Evolutionary conservation across 2,113 vertebrate species (phyloP), one percentile per base, ranked within the genome.

Genomic region (Chloropsis hardwickii): DNA sequence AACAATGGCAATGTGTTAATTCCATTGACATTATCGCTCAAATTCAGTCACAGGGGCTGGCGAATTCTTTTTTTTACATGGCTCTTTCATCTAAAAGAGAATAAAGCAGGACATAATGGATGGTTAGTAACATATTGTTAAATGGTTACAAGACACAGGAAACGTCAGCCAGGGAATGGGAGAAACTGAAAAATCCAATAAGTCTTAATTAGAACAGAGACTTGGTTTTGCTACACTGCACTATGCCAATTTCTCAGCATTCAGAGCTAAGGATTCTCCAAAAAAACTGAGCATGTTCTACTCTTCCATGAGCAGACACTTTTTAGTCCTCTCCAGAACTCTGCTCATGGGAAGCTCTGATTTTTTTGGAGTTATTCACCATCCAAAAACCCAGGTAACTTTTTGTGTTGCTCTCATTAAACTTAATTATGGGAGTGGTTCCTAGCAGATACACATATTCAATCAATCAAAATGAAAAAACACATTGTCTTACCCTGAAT

Each of bases 41-140:
- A 96, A 95, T 89, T 82, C 93, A 91, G 84, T 89, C 93, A 88
- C 88, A 87, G 78, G 90, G 66, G 58, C 90, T 62, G 87, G 81
- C 0, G 9, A 90, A 70, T 50, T 50, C 74, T 82, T 56, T 86
- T 90, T 91, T 93, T 92, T 78, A 88, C 77, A 73, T 58, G 85
- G 29, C 58, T 95, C 92, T 97, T 95, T 97, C 87, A 96, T 94
- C 94, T 96, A 54, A 72, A 89, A 94, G 79, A 92, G 89, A 97
- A 6, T 72, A 91, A 95, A 84, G 84, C 69, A 91, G 91, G 84
- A 85, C 87, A 90, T 94, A 96, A 96, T 90, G 87, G 93, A 94
- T 90, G 86, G 87, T 89, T 96, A 95, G 81, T 89, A 88, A 87
- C 89, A 77, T 79, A 84, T 35, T 92, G 93, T 89, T 81, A 96